These are phyloP conservation scores for Aptenodytes patagonicus DNA, from an alignment of 2,113 vertebrate species.

Conservation along the genomic window DNA sequence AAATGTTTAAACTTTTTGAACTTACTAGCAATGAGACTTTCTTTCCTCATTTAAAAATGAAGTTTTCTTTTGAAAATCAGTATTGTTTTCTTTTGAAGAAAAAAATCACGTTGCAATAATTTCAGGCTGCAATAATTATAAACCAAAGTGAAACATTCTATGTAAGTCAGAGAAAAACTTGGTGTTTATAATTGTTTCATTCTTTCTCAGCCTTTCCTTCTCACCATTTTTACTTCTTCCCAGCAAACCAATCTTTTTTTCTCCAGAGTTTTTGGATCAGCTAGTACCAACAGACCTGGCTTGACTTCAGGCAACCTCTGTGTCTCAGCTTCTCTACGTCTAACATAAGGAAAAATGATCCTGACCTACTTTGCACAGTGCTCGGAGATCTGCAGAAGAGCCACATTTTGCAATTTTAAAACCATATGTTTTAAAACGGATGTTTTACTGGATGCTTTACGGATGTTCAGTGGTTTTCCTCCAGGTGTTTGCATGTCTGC, in stretches of 20 bases:
- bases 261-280: background rate
- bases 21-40: background rate
- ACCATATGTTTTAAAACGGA: fast-evolving
- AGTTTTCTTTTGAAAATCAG: background rate
- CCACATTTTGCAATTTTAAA: fast-evolving
- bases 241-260: background rate
- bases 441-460: no score
- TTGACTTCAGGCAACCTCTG: background rate
- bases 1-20: background rate
- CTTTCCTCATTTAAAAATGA: background rate
- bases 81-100: background rate
- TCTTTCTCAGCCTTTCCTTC: background rate
- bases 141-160: background rate
- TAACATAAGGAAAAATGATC: background rate
- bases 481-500: background rate
- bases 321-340: background rate
- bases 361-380: background rate
- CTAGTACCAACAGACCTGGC: background rate
- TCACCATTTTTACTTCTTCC: background rate
- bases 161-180: background rate
- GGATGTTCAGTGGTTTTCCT: background rate
- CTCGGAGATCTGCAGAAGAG: background rate
- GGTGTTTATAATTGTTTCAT: background rate
- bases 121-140: background rate
- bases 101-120: background rate